Base-by-base conservation (phyloP, 1,140 invertebrate genomes). In the Ips nitidus region DNA sequence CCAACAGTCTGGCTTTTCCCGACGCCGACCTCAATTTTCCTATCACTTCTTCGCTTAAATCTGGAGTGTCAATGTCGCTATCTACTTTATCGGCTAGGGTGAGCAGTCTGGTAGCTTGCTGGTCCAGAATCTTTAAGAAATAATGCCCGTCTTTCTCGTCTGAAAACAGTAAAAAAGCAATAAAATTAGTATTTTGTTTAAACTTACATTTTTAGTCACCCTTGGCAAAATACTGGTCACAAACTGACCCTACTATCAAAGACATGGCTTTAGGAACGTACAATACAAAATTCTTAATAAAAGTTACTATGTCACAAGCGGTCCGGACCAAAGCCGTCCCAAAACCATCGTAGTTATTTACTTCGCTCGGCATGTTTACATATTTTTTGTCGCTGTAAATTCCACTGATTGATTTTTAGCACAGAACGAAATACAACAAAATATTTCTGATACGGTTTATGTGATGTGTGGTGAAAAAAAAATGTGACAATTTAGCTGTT, bases 1-100 rank as follows among this genome's bases (percentile, higher is more conserved):
- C 88, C 57, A 98, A 82, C 56, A 98, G 83, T 69, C 92, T 86
- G 4, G 94, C 94, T 83, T 98, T 97, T 22, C 96, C 96, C 38
- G 93, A 88, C 8, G 94, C 93, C 5, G 95, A 90, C 56, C 94
- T 84, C 47, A 98, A 83, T 76, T 92, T 88, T 0, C 95, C 95
- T 70, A 89, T 84, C 1, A 89, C 87, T 76, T 95, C 92, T 76
- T 94, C 93, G 4, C 87, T 86, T 4, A 92, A 80, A 59, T 85
- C 82, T 37, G 75, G 75, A 52, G 72, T 83, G 70, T 81, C 82
- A 59, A 81, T 80, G 70, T 87, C 84, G 42, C 84, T 84, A 76
- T 94, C 92, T 37, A 86, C 86, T 40, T 83, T 81, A 62, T 85
- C 85, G 40, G 92, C 90, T 72, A 92, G 77, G 63, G 79, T 80